A percentile compares a stretch with the other conserved stretches of the same genome.
Conservation (phyloP, 1,140 invertebrate species). For the Piezodorus guildinii region DNA sequence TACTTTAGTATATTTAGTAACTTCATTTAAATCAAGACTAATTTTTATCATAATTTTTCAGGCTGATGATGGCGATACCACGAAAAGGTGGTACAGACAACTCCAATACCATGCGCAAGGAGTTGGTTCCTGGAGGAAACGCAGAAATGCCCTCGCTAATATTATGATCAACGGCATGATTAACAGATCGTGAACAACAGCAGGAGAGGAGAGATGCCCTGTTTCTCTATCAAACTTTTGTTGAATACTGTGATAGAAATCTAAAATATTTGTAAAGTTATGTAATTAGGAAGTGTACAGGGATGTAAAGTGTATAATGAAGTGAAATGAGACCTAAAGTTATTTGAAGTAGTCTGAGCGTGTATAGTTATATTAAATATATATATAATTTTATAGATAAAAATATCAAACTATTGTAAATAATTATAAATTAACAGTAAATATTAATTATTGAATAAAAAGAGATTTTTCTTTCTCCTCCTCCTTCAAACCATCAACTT, state of each 20-base stretch:
- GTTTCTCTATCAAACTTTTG: no score
- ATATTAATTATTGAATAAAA: background rate
- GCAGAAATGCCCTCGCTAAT: conserved; percentile 83
- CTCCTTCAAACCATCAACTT: background rate
- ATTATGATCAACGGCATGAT: conserved; percentile 88
- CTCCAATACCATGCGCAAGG: conserved; percentile 81
- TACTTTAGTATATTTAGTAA: no score
- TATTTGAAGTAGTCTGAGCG: background rate
- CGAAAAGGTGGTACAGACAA: conserved; percentile 76
- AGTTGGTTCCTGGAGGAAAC: conserved; percentile 78
- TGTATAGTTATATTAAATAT: conserved; percentile 5
- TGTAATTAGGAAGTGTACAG: conserved; percentile 13
- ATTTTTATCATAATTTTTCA: conserved; percentile 37
- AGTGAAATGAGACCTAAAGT: background rate
- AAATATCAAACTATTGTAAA: conserved; percentile 6
- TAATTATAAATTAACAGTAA: conserved; percentile 8
- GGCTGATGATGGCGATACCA: conserved; percentile 76
- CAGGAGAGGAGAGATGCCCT: no score
- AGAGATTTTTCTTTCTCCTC: background rate
- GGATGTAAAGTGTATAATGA: conserved; percentile 4
- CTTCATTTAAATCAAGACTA: background rate
- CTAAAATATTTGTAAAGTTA: background rate
- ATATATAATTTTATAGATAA: background rate
- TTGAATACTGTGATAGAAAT: conserved; percentile 9
- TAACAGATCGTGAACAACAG: conserved; percentile 29